phyloP scores from a whole-genome alignment of 2,113 vertebrate genomes.

The Sporophila hypoxantha region DNA sequence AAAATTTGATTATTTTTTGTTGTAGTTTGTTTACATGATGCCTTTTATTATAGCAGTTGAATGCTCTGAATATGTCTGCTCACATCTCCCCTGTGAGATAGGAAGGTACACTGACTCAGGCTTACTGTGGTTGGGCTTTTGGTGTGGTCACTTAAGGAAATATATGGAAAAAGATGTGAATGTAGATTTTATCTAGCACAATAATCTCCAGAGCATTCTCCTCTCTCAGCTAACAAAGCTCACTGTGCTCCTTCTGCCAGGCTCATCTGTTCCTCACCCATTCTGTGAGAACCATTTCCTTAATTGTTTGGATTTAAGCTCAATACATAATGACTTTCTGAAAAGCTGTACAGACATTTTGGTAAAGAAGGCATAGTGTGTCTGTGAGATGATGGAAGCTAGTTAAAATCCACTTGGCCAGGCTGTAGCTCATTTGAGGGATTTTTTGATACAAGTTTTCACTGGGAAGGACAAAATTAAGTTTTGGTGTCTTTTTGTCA shows the following conservation, averaged over 20 bases:
- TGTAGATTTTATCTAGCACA: neutral
- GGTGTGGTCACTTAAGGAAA: neutral
- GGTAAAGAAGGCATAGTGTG: neutral
- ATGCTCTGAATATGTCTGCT: neutral
- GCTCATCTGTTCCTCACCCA: slow-evolving; percentile 8
- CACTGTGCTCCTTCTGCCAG: neutral
- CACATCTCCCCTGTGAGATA: neutral
- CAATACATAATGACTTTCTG: neutral
- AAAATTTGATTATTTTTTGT: neutral
- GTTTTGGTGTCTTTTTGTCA: neutral
- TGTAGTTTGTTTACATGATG: neutral
- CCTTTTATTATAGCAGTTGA: neutral
- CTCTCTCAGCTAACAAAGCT: neutral
- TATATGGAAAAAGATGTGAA: neutral
- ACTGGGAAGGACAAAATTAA: neutral
- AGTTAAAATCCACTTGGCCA: neutral
- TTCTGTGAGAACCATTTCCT: neutral
- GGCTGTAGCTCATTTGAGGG: neutral
- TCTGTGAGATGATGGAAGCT: neutral
- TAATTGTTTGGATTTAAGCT: slow-evolving; percentile 21
- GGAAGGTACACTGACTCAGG: neutral
- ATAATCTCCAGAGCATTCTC: neutral
- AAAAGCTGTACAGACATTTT: neutral
- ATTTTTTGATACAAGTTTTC: neutral
- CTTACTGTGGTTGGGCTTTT: neutral